Evolutionary conservation across 2,113 vertebrate species (phyloP), one percentile per base, ranked within the genome.

Genomic region (Todiramphus saurophagus): DNA sequence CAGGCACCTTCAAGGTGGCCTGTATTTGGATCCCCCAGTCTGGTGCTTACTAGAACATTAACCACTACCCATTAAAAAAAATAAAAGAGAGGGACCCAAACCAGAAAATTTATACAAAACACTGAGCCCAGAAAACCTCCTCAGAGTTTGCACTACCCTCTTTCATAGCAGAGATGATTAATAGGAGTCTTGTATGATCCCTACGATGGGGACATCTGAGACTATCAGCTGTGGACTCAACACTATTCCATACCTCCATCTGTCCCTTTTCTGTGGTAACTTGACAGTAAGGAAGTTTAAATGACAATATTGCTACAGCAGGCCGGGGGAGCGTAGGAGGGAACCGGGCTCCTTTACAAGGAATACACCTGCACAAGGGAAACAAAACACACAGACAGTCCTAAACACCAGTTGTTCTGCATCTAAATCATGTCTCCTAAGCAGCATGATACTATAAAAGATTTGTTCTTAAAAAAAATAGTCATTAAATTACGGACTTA

Each of bases 301-400:
- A 99, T 63, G 99, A 95, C 80, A 99, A 96, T 90, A 99, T 95
- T 28, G 98, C 98, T 59, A 99, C 98, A 1, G 99, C 99, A 8
- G 99, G 99, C 20, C 99, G 98, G 44, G 99, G 99, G 37, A 99
- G 98, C 3, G 99, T 99, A 27, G 99, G 99, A 31, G 99, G 99
- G 80, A 99, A 99, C 5, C 98, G 97, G 25, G 99, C 98, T 76
- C 99, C 99, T 98, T 99, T 99, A 83, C 99, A 99, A 4, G 99
- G 99, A 90, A 99, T 99, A 82, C 99, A 99, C 98, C 99, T 99
- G 97, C n/a, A 35, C 43, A 73, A 80, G 78, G 63, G 70, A 96
- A 95, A 96, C 18, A 91, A 77, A 93, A 90, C 56, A 5, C 27
- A 76, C 33, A 21, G 1, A 35, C 18, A 51, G 5, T 19, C 33